These are phyloP conservation scores for Eulemur macaco DNA, from an alignment of 2,113 vertebrate species.

Conservation along the genomic window DNA sequence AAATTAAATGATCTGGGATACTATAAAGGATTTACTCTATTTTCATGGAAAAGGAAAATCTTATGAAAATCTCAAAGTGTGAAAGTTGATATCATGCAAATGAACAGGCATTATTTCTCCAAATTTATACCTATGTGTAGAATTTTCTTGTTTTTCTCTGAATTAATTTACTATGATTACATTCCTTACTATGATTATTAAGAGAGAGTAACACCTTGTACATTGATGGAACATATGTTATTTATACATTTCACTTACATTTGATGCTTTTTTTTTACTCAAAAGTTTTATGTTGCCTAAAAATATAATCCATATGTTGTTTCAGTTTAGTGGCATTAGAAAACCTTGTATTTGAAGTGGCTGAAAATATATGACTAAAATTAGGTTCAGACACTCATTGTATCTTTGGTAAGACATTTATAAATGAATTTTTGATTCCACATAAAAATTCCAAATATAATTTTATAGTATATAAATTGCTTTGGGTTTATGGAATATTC, in stretches of 20 bases:
- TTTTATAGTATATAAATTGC: neutral
- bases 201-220: slow-evolving; percentile 41
- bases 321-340: slow-evolving; percentile 46
- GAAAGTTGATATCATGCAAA: neutral
- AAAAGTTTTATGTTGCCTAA: slow-evolving; percentile 37
- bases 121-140: neutral
- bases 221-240: slow-evolving; percentile 21
- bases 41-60: neutral
- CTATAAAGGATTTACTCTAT: neutral
- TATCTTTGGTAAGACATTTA: slow-evolving; percentile 48
- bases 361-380: slow-evolving; percentile 52
- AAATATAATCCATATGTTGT: slow-evolving; percentile 20
- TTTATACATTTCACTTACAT: slow-evolving; percentile 53
- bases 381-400: slow-evolving; percentile 51
- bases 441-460: neutral
- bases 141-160: neutral
- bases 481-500: neutral
- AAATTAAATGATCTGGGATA: neutral
- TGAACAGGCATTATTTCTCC: neutral
- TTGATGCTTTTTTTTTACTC: neutral
- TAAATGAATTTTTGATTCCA: slow-evolving; percentile 47
- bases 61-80: neutral
- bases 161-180: neutral
- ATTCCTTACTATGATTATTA: slow-evolving; percentile 40
- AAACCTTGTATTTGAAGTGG: slow-evolving; percentile 25